phyloP scores from a whole-genome alignment of 2,888 invertebrate genomes.

The Isoperla grammatica region DNA sequence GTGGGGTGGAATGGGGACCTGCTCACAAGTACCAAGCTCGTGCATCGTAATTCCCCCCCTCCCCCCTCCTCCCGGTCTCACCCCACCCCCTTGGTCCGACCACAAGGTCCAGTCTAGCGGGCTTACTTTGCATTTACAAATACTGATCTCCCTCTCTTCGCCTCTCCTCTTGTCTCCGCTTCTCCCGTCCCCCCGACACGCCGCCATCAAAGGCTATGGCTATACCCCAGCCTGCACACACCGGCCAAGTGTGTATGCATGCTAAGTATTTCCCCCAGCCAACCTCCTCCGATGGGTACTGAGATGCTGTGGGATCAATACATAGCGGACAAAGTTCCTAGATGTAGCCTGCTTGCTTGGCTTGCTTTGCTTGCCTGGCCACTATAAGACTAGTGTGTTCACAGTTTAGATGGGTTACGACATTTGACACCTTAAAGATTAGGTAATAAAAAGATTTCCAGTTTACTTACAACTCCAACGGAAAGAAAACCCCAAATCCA shows the following conservation, averaged over 20 bases:
- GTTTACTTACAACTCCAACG: no score
- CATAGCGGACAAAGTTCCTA: constrained; percentile 22
- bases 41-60: constrained; percentile 16
- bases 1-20: constrained; percentile 8
- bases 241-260: constrained; percentile 32
- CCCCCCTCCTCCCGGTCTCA: constrained; percentile 9
- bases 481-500: no score
- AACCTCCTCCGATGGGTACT: constrained; percentile 28
- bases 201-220: constrained; percentile 26
- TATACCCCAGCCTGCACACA: constrained; percentile 21
- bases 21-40: constrained; percentile 16
- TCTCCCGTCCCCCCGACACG: constrained; percentile 2
- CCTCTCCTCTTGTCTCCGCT: constrained; percentile 14
- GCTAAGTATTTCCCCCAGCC: constrained; percentile 31
- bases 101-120: constrained; percentile 26
- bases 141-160: constrained; percentile 24
- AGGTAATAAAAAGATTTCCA: no score
- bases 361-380: neutral
- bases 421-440: no score
- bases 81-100: constrained; percentile 14
- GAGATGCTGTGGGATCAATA: constrained; percentile 30
- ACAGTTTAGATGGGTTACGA: no score
- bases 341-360: neutral
- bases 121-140: constrained; percentile 33
- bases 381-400: no score